Base-by-base conservation (phyloP, 2,113 vertebrate species). In the Plecturocebus donacophilus region DNA sequence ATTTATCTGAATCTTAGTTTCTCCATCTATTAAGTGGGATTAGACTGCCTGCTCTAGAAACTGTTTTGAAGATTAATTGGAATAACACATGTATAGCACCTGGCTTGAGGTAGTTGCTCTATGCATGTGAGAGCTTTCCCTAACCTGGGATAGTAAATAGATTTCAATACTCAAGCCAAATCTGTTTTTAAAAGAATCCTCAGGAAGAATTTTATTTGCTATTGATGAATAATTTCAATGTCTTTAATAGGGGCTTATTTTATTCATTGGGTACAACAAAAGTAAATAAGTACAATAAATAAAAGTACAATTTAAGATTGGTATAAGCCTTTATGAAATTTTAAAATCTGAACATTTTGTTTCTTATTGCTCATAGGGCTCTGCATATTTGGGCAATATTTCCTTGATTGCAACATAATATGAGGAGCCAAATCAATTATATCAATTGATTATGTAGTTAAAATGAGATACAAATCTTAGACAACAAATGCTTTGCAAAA, bases 211-310 rank as follows among this genome's bases (percentile, higher is more conserved):
- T 94, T 76, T 27, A 66, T 64, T 84, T 93, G 35, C 40, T 89
- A 52, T 52, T 8, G 70, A 68, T 87, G 17, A 23, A 79, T 88
- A 81, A 75, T 95, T 85, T 86, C 40, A 86, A 79, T 30, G 32
- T 82, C 21, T 95, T 91, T 90, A 90, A 85, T 38, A 79, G 49
- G 13, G 87, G 42, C 49, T 93, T 70, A 23, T 79, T 89, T 96
- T 84, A 52, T 49, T 89, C 38, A 79, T 56, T 45, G 12, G 68
- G 27, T 80, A 61, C 35, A 79, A 90, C 40, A 85, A 80, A 93
- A 90, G 73, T 14, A 88, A 83, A 23, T 56, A 77, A 11, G 12
- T 64, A 73, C 11, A 95, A 73, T 80, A 66, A 71, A 80, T 89
- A 45, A 90, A 76, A 71, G 21, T 45, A 80, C 17, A 90, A 45